phyloP scores from a whole-genome alignment of 2,113 vertebrate genomes.

The Dipodomys ordii region DNA sequence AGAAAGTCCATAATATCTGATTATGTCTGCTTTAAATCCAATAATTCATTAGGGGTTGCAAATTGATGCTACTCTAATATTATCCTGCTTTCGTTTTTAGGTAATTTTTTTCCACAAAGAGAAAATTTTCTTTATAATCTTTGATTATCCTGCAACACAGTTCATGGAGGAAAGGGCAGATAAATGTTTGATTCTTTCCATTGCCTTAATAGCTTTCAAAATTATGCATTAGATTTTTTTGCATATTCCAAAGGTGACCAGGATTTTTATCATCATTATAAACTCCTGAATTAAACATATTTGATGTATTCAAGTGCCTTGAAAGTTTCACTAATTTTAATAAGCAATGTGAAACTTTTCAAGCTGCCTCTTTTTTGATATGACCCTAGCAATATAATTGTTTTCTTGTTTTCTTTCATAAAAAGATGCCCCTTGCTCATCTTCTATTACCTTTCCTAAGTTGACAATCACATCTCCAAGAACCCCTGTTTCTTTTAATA shows the following conservation, averaged over 20 bases:
- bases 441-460: neutral
- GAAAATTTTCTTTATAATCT: conserved; percentile 17
- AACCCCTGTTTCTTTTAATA: neutral
- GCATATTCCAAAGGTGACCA: neutral
- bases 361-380: neutral
- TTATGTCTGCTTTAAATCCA: conserved; percentile 25
- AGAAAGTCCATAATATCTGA: neutral
- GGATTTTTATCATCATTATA: neutral
- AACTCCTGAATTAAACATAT: neutral
- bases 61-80: conserved; percentile 21
- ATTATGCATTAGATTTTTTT: neutral
- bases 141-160: neutral
- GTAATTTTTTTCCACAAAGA: neutral
- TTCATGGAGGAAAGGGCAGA: neutral
- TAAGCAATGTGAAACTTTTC: neutral
- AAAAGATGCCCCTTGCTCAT: neutral
- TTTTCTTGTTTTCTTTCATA: neutral
- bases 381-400: neutral
- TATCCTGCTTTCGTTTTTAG: conserved; percentile 6
- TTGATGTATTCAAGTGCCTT: neutral
- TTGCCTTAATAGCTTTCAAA: conserved; percentile 30
- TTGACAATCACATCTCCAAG: neutral
- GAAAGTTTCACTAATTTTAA: neutral
- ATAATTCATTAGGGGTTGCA: neutral
- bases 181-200: neutral